Base-by-base conservation (phyloP, 1,140 invertebrate genomes). In the Leucophenga varia region DNA sequence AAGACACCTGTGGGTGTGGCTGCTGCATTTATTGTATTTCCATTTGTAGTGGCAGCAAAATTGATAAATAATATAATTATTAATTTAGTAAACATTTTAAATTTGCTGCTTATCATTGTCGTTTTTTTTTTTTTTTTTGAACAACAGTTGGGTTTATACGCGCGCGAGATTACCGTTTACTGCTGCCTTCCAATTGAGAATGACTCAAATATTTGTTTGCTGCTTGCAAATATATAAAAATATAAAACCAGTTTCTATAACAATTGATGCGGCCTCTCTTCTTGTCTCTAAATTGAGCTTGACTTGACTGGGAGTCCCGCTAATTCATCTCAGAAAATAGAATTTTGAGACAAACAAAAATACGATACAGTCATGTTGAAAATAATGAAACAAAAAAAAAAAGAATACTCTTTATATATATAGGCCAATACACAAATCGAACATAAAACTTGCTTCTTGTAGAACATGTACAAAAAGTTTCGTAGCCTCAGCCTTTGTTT, bases 1-100 rank as follows among this genome's bases (percentile, higher is more conserved):
- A 67, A 67, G 5, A 67, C 51, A 22, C 65, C 70, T 14, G 60
- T 54, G 18, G 65, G 65, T 35, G 63, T 73, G 8, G 60, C 61
- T 37, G 50, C 17, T 25, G 31, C 10, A n/a, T 5, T 45, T 50
- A 65, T 55, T 14, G 50, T 49, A 47, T 67, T 67, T 36, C 52
- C 59, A 37, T 48, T 52, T 8, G 28, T 19, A 52, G 22, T 42
- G 46, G 19, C 31, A 35, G 37, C 43, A 47, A 32, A 30, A 44
- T 56, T 39, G n/a, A n/a, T n/a, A n/a, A n/a, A n/a, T n/a, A n/a
- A n/a, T n/a, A n/a, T n/a, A n/a, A n/a, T n/a, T n/a, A n/a, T n/a
- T n/a, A n/a, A n/a, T n/a, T n/a, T n/a, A n/a, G 7, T 10, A 34
- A 34, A n/a, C 4, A n/a, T 7, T 14, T 14, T 34, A 14, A 10